Conservation (phyloP, 2,888 invertebrate genomes). For the Choreutis nemorana region DNA sequence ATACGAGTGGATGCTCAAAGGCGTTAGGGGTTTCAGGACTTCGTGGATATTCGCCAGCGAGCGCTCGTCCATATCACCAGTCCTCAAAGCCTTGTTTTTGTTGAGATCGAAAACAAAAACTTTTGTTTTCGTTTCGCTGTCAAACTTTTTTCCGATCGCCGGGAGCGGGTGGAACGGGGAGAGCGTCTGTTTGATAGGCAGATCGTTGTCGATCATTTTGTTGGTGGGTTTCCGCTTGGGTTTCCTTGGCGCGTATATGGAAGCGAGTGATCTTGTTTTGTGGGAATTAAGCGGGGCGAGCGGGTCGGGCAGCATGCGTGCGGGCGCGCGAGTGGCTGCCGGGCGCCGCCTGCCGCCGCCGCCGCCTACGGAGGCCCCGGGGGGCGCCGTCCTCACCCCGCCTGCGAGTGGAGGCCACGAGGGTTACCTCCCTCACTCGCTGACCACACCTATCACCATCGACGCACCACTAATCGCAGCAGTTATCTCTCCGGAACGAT, state of each 20-base stretch:
- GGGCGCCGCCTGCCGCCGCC: conserved; percentile 38
- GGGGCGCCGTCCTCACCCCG: conserved; percentile 22
- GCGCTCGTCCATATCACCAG: conserved; percentile 14
- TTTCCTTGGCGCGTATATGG: conserved; percentile 56
- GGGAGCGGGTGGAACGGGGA: conserved; percentile 58
- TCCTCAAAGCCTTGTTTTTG: conserved; percentile 19
- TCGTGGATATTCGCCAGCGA: conserved; percentile 31
- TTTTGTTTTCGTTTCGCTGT: conserved; percentile 36
- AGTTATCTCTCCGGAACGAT: no score
- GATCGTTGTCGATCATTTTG: conserved; percentile 51
- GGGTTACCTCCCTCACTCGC: not conserved
- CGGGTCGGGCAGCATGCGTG: conserved; percentile 49
- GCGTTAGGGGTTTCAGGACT: conserved; percentile 48
- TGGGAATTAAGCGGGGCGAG: conserved; percentile 46
- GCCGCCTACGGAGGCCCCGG: conserved; percentile 42
- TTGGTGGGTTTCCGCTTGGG: no score
- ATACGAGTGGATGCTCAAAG: conserved; percentile 37
- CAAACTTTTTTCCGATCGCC: conserved; percentile 48
- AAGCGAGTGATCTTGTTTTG: conserved; percentile 51
- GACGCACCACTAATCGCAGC: not conserved
- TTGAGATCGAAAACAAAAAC: conserved; percentile 47
- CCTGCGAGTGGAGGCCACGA: conserved; percentile 6
- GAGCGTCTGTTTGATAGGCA: conserved; percentile 36
- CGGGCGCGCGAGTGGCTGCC: conserved; percentile 34
- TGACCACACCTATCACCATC: not conserved